Evolutionary conservation across 1,140 invertebrate genomes (phyloP), one percentile per base, ranked within the genome.

Genomic region (Nasonia vitripennis): DNA sequence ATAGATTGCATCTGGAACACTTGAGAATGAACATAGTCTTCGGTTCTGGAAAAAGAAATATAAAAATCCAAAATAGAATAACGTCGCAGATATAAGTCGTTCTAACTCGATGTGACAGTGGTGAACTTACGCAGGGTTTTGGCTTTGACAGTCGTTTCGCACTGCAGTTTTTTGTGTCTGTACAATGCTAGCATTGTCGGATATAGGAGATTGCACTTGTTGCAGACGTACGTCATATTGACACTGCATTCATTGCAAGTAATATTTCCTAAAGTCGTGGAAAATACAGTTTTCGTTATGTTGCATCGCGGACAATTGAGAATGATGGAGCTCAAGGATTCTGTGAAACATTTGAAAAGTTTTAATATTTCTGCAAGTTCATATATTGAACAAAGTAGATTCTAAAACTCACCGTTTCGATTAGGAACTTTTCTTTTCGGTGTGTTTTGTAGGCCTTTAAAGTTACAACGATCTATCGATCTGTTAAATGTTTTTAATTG

Each of bases 221-320:
- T 34, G 20, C 84, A 85, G 7, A 85, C 17, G 7, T 80, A 85
- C 2, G 20, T 20, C 84, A 85, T 85, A 68, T 75, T 68, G 23
- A 85, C n/a, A 9, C 81, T 85, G 48, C 84, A 85, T 6, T 81
- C 78, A n/a, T 80, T 75, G 45, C 84, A 85, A 17, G 55, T 62
- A 3, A 17, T 48, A 75, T 23, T 77, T 75, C 10, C 81, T 48
- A 85, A 48, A 5, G 78, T 85, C 23, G 73, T 68, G 11, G 23
- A 73, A 77, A 85, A 85, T 62, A 81, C 71, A 0, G 11, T 77
- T 75, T 81, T 20, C 2, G 78, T 80, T 48, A 68, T 74, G 31
- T 85, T 85, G 37, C 84, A 85, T 48, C 71, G 73, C 20, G 78
- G 78, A 34, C 84, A 85, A 41, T 85, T 81, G 0, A 85, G 71